phyloP scores from a whole-genome alignment of 2,113 vertebrate species.

The Podocnemis expansa region DNA sequence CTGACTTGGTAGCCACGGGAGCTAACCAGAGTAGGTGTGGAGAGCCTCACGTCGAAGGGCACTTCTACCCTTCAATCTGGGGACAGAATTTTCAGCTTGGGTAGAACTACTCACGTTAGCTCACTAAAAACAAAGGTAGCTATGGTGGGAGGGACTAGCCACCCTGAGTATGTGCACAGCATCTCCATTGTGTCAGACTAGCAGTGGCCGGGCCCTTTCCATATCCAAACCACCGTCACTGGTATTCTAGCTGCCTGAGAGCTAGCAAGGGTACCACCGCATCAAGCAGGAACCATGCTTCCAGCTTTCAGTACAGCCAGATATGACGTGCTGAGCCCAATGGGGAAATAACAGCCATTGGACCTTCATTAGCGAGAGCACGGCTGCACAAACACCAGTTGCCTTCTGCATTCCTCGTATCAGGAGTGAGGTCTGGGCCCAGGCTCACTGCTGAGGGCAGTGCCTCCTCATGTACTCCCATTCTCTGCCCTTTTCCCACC shows the following conservation, averaged over 20 bases:
- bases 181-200: not conserved
- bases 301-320: not conserved
- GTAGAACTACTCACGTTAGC: not conserved
- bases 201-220: not conserved
- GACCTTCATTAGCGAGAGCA: not conserved
- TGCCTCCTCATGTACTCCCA: not conserved
- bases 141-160: not conserved
- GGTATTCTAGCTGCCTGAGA: not conserved
- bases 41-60: no score
- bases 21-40: no score
- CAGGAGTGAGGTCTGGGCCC: not conserved
- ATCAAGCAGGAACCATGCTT: not conserved
- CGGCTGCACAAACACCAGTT: not conserved
- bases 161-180: not conserved
- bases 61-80: not conserved
- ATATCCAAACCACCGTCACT: accelerated
- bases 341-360: not conserved
- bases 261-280: not conserved
- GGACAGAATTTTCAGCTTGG: not conserved
- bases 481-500: not conserved
- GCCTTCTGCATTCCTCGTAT: not conserved
- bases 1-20: not conserved
- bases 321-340: no score
- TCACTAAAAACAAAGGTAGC: not conserved
- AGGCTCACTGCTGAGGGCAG: not conserved